phyloP scores from a whole-genome alignment of 2,888 invertebrate species.

The Cantharis rustica region DNA sequence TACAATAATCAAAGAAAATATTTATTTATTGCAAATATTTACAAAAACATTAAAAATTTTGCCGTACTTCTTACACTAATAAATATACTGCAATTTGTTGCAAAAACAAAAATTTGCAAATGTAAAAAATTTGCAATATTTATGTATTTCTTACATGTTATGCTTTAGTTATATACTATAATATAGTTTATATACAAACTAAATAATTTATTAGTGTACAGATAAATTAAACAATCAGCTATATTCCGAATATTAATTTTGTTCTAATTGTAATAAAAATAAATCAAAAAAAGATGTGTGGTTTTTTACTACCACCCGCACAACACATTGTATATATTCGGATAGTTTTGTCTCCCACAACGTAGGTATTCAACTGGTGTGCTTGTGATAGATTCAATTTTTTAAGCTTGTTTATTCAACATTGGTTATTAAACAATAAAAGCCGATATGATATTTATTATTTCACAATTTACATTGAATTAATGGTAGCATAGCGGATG shows the following conservation, averaged over 20 bases:
- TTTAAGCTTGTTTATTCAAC: background rate
- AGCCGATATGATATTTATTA: background rate
- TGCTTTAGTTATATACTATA: too few relatives aligned
- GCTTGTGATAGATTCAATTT: background rate
- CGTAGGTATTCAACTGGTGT: conserved; percentile 23
- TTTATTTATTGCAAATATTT: too few relatives aligned
- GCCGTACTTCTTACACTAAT: too few relatives aligned
- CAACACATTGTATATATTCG: conserved; percentile 19
- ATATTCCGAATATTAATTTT: background rate
- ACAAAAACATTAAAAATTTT: too few relatives aligned
- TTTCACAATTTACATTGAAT: background rate
- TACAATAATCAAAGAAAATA: too few relatives aligned
- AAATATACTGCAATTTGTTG: too few relatives aligned
- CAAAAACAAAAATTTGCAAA: too few relatives aligned
- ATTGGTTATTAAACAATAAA: background rate
- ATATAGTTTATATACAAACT: too few relatives aligned
- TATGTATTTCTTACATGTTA: too few relatives aligned
- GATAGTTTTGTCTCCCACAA: conserved; percentile 18
- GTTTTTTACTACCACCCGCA: conserved; percentile 19
- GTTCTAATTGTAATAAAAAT: background rate
- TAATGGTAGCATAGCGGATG: conserved; percentile 16
- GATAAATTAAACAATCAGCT: background rate
- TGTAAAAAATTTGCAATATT: too few relatives aligned
- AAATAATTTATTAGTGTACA: too few relatives aligned
- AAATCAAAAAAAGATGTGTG: background rate